Evolutionary conservation across 2,888 invertebrate species (phyloP).

Genomic region (Hirudinaria manillensis): DNA sequence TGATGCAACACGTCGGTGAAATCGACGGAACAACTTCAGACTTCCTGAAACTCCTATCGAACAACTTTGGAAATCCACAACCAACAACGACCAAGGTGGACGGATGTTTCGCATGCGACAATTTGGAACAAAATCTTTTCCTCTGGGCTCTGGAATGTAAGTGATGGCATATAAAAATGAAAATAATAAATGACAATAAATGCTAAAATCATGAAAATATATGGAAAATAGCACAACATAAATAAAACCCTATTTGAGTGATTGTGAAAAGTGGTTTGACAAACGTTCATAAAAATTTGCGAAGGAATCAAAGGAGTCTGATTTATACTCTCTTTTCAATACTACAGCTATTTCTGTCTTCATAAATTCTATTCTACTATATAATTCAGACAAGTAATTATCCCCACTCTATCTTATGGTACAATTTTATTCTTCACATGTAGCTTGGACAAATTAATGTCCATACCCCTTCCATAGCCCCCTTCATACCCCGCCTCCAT

Average conservation of each 20-base stretch:
- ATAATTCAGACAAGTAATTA: too few species aligned
- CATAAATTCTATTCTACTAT: too few species aligned
- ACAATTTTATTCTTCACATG: too few species aligned
- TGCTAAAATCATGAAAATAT: neutral
- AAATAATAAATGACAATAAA: neutral
- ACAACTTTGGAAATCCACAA: slow-evolving; percentile 3
- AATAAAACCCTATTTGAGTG: neutral
- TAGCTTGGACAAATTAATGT: too few species aligned
- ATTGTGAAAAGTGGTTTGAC: neutral
- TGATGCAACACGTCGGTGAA: slow-evolving; percentile 44
- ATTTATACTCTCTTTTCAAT: too few species aligned
- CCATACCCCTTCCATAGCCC: too few species aligned
- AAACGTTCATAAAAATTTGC: too few species aligned
- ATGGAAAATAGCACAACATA: neutral
- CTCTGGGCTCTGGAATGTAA: slow-evolving; percentile 55
- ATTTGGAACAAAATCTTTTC: slow-evolving; percentile 49
- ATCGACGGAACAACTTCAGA: slow-evolving; percentile 50
- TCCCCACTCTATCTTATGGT: too few species aligned
- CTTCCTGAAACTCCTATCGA: slow-evolving; percentile 44
- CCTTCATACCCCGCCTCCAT: too few species aligned
- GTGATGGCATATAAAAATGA: slow-evolving; percentile 30
- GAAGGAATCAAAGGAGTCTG: too few species aligned
- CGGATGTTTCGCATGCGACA: slow-evolving; percentile 42
- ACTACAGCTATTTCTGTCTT: too few species aligned
- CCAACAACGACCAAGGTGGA: slow-evolving; percentile 28